Evolutionary conservation across 2,797 vertebrate genomes (phyloP), one percentile per base, ranked within the genome.

Genomic region (Alectoris magna): DNA sequence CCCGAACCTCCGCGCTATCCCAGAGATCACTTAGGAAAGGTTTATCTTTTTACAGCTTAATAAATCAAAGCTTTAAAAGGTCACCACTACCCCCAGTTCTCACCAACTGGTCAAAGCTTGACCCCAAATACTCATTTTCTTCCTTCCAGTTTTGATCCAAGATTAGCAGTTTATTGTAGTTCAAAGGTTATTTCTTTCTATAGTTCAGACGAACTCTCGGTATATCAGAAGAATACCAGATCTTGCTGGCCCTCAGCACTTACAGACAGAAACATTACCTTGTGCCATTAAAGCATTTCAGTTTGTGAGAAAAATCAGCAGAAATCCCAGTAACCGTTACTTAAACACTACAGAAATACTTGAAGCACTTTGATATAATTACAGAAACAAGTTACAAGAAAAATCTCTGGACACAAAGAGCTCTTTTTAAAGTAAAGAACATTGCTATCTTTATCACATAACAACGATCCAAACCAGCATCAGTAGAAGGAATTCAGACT

Each of bases 1-100:
- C 88, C 93, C 94, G 78, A 79, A 60, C 34, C 87, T 84, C 91
- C 51, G 6, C 9, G 2, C 49, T 53, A 38, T 34, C 90, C 84
- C 43, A 2, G n/a, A 24, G 67, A 85, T 36, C 44, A 10, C 71
- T 66, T 73, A 73, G 62, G 41, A 91, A 95, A 82, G 66, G 63
- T 79, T 92, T 55, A 63, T 84, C 84, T 53, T 85, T 72, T 79
- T 58, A 77, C 68, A 90, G 74, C 62, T 91, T 87, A 62, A 90
- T 67, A 90, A 92, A 89, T 92, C 66, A 94, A 53, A 94, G 71
- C 62, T 84, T 83, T 26, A 80, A 75, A 71, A 95, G 83, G 90
- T 90, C 86, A 79, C 55, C 78, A 38, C 74, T 56, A 76, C 21
- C 73, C 92, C 0, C 31, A 66, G 69, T 74, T 96, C 90, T 93